Base-by-base conservation (phyloP, 2,797 vertebrate species). In the Peromyscus aztecus region DNA sequence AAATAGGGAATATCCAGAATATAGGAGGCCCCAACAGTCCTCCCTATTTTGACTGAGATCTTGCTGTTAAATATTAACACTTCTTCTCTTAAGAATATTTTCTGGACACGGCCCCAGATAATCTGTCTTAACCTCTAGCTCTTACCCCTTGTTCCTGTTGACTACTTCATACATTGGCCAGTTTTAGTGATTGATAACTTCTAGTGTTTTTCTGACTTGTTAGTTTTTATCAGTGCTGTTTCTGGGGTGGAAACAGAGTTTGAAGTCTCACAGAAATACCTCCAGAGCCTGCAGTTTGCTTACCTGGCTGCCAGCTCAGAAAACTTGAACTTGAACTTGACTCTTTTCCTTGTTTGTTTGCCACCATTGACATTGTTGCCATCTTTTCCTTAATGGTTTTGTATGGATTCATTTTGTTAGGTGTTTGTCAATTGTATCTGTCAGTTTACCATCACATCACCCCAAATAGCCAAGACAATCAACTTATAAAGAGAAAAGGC, bases 371-470 rank as follows among this genome's bases (percentile, higher is more conserved):
- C 82, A 94, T 34, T 49, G 71, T 83, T 94, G 31, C 43, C 77
- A 0, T 93, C 83, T 67, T 82, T 91, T 80, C 73, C n/a, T 69
- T 91, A 86, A 46, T 84, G n/a, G 65, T 89, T 81, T 90, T 76
- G n/a, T 73, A 7, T 43, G 34, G 77, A 49, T 87, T 95, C 49
- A 80, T 93, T 96, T 84, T 85, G 9, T 90, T 92, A 95, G 85
- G 29, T 84, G 95, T 85, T 90, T 91, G 65, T 31, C 65, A 91
- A 61, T 55, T 90, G 14, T 88, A 29, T 23, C 71, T 94, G 73
- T 76, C 69, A 76, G 71, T 27, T 77, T 65, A 84, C 55, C 24
- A 73, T 63, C 24, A 49, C 16, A 34, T 75, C 40, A 61, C 19
- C 59, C 40, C 55, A 49, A 73, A 63, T 37, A 73, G 5, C 34